Percentiles rank a stretch among this genome's conserved stretches.
Evolutionary conservation across 2,888 invertebrate species (phyloP).

Genomic region (Tryphoninae sp.): DNA sequence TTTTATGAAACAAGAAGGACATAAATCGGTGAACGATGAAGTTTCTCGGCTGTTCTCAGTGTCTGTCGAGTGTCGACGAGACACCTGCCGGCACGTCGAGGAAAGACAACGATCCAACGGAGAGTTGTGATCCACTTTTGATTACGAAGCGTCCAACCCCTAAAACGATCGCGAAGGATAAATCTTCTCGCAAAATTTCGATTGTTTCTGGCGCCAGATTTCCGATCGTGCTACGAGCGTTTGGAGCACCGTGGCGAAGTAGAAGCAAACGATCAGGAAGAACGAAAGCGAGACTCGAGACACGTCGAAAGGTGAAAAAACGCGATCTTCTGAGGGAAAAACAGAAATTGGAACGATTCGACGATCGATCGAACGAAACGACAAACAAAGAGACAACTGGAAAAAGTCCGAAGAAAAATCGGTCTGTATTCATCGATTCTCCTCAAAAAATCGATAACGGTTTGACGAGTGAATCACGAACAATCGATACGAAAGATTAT

Average conservation of each 20-base stretch:
- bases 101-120: constrained; percentile 54
- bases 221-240: constrained; percentile 43
- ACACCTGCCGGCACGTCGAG: constrained; percentile 52
- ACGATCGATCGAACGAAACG: constrained; percentile 2
- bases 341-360: constrained; percentile 7
- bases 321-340: constrained; percentile 60
- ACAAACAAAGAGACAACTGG: not conserved
- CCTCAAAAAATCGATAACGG: not conserved
- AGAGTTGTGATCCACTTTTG: constrained; percentile 73
- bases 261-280: constrained; percentile 26
- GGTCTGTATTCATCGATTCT: not conserved
- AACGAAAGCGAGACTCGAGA: constrained; percentile 59
- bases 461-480: constrained; percentile 44
- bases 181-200: constrained; percentile 53
- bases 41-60: constrained; percentile 73
- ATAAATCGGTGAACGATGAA: constrained; percentile 67
- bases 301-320: constrained; percentile 65
- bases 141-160: constrained; percentile 72
- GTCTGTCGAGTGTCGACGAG: constrained; percentile 68
- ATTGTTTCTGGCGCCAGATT: constrained; percentile 19
- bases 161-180: constrained; percentile 59
- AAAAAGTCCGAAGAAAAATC: not conserved
- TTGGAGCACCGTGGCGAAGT: constrained; percentile 54
- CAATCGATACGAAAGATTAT: constrained; percentile 41
- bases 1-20: constrained; percentile 68